Percentiles rank a stretch among this genome's conserved stretches.
phyloP scores from a whole-genome alignment of 2,797 vertebrate species.

The Lycodopsis pacificus region DNA sequence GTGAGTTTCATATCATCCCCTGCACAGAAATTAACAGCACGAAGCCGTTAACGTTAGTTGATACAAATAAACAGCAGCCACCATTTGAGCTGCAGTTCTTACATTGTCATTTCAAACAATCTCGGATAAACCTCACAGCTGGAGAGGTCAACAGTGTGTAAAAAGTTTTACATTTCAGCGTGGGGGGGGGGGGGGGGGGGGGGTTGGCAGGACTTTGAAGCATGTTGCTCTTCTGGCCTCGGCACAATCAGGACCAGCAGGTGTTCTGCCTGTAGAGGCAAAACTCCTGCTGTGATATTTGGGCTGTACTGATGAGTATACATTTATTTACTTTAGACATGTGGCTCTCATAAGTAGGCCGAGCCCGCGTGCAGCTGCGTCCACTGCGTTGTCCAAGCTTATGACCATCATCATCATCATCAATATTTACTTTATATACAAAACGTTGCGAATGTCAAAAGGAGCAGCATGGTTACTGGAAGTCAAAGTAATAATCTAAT shows the following conservation, averaged over 20 bases:
- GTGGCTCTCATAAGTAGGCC: conserved; percentile 31
- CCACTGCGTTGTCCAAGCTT: conserved; percentile 15
- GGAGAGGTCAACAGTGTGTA: conserved; percentile 6
- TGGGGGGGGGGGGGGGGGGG: not conserved
- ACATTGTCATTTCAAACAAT: not conserved
- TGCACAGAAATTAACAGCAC: not conserved
- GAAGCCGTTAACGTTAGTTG: not conserved
- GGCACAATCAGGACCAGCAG: conserved; percentile 35
- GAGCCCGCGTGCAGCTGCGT: conserved; percentile 4
- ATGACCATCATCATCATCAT: not conserved
- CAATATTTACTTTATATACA: not conserved
- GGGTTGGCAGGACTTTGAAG: conserved; percentile 1
- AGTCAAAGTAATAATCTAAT: not conserved
- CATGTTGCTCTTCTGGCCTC: conserved; percentile 10
- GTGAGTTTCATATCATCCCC: not conserved
- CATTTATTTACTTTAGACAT: conserved; percentile 25
- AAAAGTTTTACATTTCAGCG: conserved; percentile 12
- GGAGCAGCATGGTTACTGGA: not conserved
- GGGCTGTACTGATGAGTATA: not conserved
- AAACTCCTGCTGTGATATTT: conserved; percentile 29
- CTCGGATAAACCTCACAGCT: conserved; percentile 17
- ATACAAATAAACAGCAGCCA: not conserved
- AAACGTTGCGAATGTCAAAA: not conserved
- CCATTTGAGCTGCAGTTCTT: not conserved
- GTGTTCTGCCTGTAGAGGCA: conserved; percentile 21